These are phyloP conservation scores for Macaria notata DNA, from an alignment of 2,888 invertebrate species.

Conservation along the genomic window DNA sequence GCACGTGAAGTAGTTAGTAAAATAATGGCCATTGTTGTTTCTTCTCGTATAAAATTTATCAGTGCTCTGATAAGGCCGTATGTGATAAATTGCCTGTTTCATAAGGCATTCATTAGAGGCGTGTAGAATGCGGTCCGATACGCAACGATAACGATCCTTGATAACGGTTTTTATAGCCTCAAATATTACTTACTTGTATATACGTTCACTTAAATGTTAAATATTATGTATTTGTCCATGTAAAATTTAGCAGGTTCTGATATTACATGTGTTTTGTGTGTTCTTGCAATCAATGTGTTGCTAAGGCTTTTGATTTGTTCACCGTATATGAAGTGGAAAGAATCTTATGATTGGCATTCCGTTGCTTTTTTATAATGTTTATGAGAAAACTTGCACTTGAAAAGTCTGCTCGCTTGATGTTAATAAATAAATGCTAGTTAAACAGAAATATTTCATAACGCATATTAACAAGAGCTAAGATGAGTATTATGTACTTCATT, in stretches of 20 bases:
- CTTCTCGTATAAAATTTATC: slow-evolving; percentile 73
- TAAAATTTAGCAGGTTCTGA: background rate
- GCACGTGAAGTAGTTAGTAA: slow-evolving; percentile 27
- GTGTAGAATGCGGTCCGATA: slow-evolving; percentile 78
- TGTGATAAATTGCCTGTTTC: slow-evolving; percentile 82
- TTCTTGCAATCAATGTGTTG: slow-evolving; percentile 1
- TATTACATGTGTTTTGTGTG: background rate
- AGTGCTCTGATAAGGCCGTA: slow-evolving; percentile 73
- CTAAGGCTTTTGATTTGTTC: slow-evolving; percentile 1
- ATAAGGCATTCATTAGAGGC: slow-evolving; percentile 81
- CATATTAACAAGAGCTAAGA: too few relatives aligned
- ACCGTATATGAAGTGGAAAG: background rate
- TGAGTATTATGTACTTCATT: too few relatives aligned
- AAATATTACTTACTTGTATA: slow-evolving; percentile 76
- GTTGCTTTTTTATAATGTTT: too few relatives aligned
- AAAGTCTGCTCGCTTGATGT: background rate
- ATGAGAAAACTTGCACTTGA: background rate
- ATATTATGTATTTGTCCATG: slow-evolving; percentile 23
- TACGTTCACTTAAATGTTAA: slow-evolving; percentile 51
- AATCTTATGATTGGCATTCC: too few relatives aligned
- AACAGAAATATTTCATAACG: too few relatives aligned
- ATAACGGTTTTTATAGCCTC: slow-evolving; percentile 77
- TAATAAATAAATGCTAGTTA: too few relatives aligned
- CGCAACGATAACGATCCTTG: slow-evolving; percentile 72
- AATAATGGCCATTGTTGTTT: slow-evolving; percentile 67